These are phyloP conservation scores for Ennomos erosarius DNA, from an alignment of 2,888 invertebrate species.

Conservation along the genomic window DNA sequence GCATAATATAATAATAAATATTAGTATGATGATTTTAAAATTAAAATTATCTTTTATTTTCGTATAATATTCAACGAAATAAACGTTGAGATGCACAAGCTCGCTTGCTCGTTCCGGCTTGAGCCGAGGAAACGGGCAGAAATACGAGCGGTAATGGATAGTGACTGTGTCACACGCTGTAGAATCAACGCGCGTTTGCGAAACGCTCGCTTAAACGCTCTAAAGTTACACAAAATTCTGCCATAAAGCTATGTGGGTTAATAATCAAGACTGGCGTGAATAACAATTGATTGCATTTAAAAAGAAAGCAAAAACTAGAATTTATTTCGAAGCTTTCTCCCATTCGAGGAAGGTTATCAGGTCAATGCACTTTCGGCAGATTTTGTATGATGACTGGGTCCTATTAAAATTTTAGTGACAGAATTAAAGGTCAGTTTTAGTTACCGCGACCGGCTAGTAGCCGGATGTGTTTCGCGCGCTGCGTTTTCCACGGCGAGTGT, in stretches of 20 bases:
- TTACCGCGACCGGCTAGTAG: slow-evolving; percentile 21
- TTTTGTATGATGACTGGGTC: slow-evolving; percentile 29
- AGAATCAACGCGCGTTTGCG: slow-evolving; percentile 61
- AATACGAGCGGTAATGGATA: slow-evolving; percentile 19
- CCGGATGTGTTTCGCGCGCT: slow-evolving; percentile 62
- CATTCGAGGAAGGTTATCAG: slow-evolving; percentile 41
- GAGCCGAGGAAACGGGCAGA: slow-evolving; percentile 7
- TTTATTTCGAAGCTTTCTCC: slow-evolving; percentile 41
- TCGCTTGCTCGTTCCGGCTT: slow-evolving; percentile 15
- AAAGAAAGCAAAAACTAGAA: slow-evolving; percentile 47
- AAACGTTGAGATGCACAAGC: slow-evolving; percentile 11
- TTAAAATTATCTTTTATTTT: neutral
- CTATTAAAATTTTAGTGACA: slow-evolving; percentile 30
- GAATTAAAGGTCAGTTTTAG: slow-evolving; percentile 29
- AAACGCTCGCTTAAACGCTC: slow-evolving; percentile 51
- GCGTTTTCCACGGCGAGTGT: slow-evolving; percentile 67
- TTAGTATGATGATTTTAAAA: neutral
- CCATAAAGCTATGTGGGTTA: slow-evolving; percentile 27
- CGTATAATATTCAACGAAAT: neutral
- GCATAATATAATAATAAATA: too few relatives aligned
- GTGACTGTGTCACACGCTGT: slow-evolving; percentile 38
- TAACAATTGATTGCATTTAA: slow-evolving; percentile 44
- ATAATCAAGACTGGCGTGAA: slow-evolving; percentile 41
- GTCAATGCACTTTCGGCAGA: slow-evolving; percentile 37
- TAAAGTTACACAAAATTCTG: slow-evolving; percentile 7